Evolutionary conservation across 2,797 vertebrate genomes (phyloP).

Genomic region (Myripristis murdjan): DNA sequence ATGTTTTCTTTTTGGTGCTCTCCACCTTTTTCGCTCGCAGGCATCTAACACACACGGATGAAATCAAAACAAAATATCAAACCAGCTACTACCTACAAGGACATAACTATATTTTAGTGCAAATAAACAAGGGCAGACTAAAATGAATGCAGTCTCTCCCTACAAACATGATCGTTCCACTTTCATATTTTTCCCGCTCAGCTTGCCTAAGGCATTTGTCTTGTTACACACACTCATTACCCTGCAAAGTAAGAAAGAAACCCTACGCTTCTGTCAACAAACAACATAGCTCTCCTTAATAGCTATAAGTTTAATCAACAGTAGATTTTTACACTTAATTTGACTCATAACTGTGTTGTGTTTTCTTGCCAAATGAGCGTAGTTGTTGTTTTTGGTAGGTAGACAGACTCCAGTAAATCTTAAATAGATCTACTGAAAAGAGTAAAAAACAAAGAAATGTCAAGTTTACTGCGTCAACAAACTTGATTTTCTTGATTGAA

Average conservation of each 20-base stretch:
- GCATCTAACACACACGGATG: too few species aligned
- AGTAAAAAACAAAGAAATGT: background rate
- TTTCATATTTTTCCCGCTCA: conserved; percentile 32
- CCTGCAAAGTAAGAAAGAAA: conserved; percentile 12
- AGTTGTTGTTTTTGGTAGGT: conserved; percentile 10
- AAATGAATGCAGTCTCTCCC: too few species aligned
- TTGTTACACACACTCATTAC: conserved; percentile 50
- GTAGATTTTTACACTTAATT: background rate
- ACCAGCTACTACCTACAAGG: too few species aligned
- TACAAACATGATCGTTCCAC: conserved; percentile 55
- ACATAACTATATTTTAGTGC: too few species aligned
- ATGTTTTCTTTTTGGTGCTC: too few species aligned
- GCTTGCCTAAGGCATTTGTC: conserved; percentile 40
- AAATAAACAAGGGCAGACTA: too few species aligned
- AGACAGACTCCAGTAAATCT: background rate
- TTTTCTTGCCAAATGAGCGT: conserved; percentile 2
- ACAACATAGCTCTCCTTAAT: background rate
- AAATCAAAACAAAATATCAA: too few species aligned
- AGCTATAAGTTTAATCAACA: background rate
- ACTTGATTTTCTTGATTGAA: conserved; percentile 5
- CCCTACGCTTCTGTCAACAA: background rate
- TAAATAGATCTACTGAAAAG: background rate
- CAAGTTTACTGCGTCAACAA: background rate
- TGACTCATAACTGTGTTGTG: conserved; percentile 13
- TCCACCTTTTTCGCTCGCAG: too few species aligned